A percentile compares a stretch with the other conserved stretches of the same genome.
These are phyloP conservation scores for Streptopelia turtur DNA, from an alignment of 2,797 vertebrate species.

Conservation along the genomic window DNA sequence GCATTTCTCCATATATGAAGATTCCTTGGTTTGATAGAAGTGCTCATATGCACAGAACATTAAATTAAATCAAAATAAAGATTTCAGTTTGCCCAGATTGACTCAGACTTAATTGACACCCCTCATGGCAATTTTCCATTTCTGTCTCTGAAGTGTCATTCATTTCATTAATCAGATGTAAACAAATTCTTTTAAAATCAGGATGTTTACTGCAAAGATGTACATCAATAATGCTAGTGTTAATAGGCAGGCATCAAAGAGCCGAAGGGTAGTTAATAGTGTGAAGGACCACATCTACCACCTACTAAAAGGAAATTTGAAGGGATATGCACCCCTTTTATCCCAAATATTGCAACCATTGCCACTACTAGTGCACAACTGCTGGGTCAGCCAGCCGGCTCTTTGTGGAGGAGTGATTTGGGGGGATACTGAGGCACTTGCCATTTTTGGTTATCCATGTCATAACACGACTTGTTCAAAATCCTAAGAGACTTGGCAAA, in stretches of 20 bases:
- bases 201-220: slow-evolving; percentile 57
- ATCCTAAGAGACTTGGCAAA: not conserved
- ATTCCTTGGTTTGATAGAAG: slow-evolving; percentile 33
- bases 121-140: slow-evolving; percentile 50
- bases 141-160: slow-evolving; percentile 43
- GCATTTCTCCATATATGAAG: slow-evolving; percentile 34
- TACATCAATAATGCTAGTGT: slow-evolving; percentile 4
- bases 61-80: slow-evolving; percentile 71
- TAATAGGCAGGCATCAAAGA: slow-evolving; percentile 9
- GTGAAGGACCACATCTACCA: not conserved
- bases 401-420: not conserved
- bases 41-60: slow-evolving; percentile 52
- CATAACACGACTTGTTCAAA: not conserved
- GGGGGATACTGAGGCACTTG: not conserved
- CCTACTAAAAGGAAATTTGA: not conserved
- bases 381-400: not conserved
- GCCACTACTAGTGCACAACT: not conserved
- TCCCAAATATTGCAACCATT: not conserved
- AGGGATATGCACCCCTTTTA: not conserved
- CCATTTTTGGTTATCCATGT: not conserved
- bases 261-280: not conserved
- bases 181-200: slow-evolving; percentile 56
- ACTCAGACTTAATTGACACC: slow-evolving; percentile 52
- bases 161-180: slow-evolving; percentile 69
- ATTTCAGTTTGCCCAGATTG: slow-evolving; percentile 56